Evolutionary conservation across 2,888 invertebrate species (phyloP), one percentile per base, ranked within the genome.

Genomic region (Meiosimyza platycephala): DNA sequence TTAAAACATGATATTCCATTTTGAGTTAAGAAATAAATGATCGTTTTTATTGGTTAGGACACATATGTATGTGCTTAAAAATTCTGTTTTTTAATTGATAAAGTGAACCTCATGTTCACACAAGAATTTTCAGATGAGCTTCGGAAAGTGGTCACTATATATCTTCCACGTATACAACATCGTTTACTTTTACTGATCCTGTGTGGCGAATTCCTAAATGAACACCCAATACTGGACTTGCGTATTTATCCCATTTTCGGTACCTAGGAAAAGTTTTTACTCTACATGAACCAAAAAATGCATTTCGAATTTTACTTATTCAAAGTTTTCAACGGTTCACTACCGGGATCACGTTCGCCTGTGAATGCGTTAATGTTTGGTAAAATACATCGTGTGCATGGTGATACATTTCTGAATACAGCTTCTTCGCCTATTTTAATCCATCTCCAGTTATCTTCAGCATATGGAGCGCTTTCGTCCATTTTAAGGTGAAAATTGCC

Each of bases 381-480:
- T 76, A 93, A 82, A n/a, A 92, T 86, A 80, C 94, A 94, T 79
- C 93, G 91, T 79, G 75, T 82, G 84, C 86, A 83, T 47, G 82
- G 72, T 81, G 64, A 80, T 69, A 75, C 84, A 60, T 72, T 78
- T 66, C 81, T 75, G 51, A 83, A 82, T 6, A 82, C 72, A 5
- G 78, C 77, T 0, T 80, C 73, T 4, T 80, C 71, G 33, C 78
- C 79, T 70, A 94, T 92, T 83, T 90, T 91, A 6, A 94, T 83
- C 88, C 91, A 94, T 71, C 90, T 89, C 93, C 93, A 94, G 7
- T 88, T 84, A 79, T 94, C 94, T 84, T 94, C 93, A 3, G 90
- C 92, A 79, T 89, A 92, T 0, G 92, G 85, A 62, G 86, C 79
- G 2, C 89, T 88, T 0, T 90, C 90, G 7, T 91, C 92, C 68